Evolutionary conservation across 2,888 invertebrate genomes (phyloP), one percentile per base, ranked within the genome.

Genomic region (Sinelater perroti): DNA sequence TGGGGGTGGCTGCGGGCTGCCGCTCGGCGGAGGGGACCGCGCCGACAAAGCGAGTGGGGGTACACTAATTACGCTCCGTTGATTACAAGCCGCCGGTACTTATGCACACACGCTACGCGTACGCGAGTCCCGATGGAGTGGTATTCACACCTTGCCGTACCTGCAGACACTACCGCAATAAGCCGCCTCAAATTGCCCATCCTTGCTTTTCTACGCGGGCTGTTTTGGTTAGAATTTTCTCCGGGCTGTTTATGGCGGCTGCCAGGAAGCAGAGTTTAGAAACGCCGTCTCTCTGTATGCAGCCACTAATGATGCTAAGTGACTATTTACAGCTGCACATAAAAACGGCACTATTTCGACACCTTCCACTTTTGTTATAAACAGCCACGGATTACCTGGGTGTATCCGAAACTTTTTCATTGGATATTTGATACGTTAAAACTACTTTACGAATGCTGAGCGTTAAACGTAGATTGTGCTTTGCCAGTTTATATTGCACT

Each of bases 1-100:
- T 50, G 40, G 45, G 78, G 80, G 78, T 76, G 76, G 74, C 70
- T 71, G 75, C 70, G 67, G 66, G 62, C 67, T 59, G 66, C 66
- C 61, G 59, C 62, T 54, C 50, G 57, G 58, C 40, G 61, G 61
- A 55, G 56, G 58, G 65, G 61, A 50, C 28, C 47, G 35, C 56
- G 60, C 61, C 55, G 63, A 61, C 66, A 64, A 62, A 53, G 60
- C 60, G 58, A 63, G 64, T 64, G 63, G 66, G 66, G 66, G 63
- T 55, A 31, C 57, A 61, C 60, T 63, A 64, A 66, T 64, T 66
- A 63, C 61, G 30, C 47, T 54, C 47, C 30, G 30, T 53, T 54
- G 54, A 54, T 54, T 54, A 54, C 46, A 38, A 30, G 38, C 46
- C 46, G 46, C 20, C 46, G 38, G 47, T 54, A 46, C 54, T 54